Evolutionary conservation across 2,888 invertebrate species (phyloP), one percentile per base, ranked within the genome.

Genomic region (Matsumyia berberina): DNA sequence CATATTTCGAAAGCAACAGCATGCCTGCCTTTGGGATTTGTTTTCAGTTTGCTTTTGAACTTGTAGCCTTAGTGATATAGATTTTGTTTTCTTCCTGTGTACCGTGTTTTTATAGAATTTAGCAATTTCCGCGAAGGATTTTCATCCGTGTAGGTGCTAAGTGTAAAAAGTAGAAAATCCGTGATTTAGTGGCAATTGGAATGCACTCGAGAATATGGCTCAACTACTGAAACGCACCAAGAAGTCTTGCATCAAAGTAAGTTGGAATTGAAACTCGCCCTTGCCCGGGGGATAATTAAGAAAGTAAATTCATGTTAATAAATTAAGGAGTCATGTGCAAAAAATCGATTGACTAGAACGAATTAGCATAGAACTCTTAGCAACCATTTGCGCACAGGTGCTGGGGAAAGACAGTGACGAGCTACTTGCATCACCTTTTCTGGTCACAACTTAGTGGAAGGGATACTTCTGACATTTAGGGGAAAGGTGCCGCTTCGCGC

Each of bases 171-270:
- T 3, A 24, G 24, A 66, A 67, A 46, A 15, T n/a, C 0, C 58
- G 66, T 70, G 66, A 42, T 70, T 46, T 12, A 33, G 8, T 58
- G 39, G 5, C 46, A 58, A 35, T 24, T 33, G 35, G 6, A 17
- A 55, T 57, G 44, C 29, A 42, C n/a, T 33, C 24, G 42, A 17
- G 39, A 87, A 74, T 29, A 90, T 91, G 91, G 90, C 91, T 82
- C 89, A 91, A 83, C 88, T 91, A 87, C 88, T 91, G 49, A 90
- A 89, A 87, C 90, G 91, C 88, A 91, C 91, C 78, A 91, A 91
- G 86, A 91, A 91, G 81, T 91, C 91, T 86, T 91, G 91, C 86
- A 88, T 90, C 76, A 91, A 91, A 90, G 91, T 91, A 88, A 91
- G 89, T 87, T 58, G 8, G 33, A n/a, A 19, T 53, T 42, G 6